Percentiles rank a stretch among this genome's conserved stretches.
Conservation (phyloP, 2,888 invertebrate genomes). For the Lepidochrysops patricia region DNA sequence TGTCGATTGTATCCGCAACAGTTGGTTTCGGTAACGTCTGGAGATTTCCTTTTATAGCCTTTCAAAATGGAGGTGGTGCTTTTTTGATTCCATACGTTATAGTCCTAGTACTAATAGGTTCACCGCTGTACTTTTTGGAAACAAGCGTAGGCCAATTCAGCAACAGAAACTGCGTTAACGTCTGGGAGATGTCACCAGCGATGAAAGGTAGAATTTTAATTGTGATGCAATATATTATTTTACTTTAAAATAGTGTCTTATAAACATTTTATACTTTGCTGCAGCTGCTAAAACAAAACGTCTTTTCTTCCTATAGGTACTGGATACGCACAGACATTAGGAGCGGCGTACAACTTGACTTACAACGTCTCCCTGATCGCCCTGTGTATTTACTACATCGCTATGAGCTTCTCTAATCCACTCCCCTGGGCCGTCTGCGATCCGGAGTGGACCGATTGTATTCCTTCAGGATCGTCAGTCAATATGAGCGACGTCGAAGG, state of each 20-base stretch:
- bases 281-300: too few species aligned
- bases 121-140: constrained; percentile 74
- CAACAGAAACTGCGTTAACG: constrained; percentile 6
- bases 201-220: constrained; percentile 6
- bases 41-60: constrained; percentile 74
- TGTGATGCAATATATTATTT: too few species aligned
- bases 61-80: constrained; percentile 81
- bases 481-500: constrained; percentile 25
- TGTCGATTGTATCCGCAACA: constrained; percentile 6
- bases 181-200: constrained; percentile 3
- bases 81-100: constrained; percentile 82
- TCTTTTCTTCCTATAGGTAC: constrained; percentile 61
- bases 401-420: constrained; percentile 79
- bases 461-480: constrained; percentile 45
- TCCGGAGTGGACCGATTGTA: constrained; percentile 67
- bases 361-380: constrained; percentile 86
- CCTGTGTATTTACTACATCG: constrained; percentile 81
- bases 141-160: not conserved
- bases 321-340: constrained; percentile 78
- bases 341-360: constrained; percentile 79
- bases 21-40: constrained; percentile 83
- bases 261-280: not conserved
- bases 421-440: constrained; percentile 84
- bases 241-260: too few species aligned
- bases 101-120: constrained; percentile 79